These are phyloP conservation scores for Lasioglossum leucozonium DNA, from an alignment of 2,888 invertebrate genomes.

Conservation along the genomic window DNA sequence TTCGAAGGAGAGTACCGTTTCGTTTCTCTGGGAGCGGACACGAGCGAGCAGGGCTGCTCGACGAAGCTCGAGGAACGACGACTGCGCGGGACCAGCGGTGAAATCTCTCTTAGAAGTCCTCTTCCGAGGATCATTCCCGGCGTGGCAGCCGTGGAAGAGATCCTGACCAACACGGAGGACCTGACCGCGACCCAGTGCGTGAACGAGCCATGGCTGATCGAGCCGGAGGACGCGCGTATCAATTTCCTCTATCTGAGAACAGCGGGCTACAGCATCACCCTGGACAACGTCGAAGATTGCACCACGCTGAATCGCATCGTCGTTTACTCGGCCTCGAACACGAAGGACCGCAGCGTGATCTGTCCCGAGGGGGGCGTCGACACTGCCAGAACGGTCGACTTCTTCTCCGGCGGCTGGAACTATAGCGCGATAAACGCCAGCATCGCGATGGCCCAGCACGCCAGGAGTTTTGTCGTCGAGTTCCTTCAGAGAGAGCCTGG, in stretches of 20 bases:
- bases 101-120: constrained; percentile 89
- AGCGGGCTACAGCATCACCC: constrained; percentile 87
- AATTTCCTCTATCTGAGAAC: constrained; percentile 90
- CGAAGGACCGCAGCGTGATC: constrained; percentile 87
- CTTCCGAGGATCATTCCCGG: constrained; percentile 81
- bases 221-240: constrained; percentile 89
- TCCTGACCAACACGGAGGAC: constrained; percentile 77
- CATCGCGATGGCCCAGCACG: constrained; percentile 83
- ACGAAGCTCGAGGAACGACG: constrained; percentile 88
- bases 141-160: constrained; percentile 74
- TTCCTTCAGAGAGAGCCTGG: constrained; percentile 91
- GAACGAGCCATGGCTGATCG: constrained; percentile 92
- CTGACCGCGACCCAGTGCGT: constrained; percentile 86
- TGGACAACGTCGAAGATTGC: constrained; percentile 85
- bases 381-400: constrained; percentile 85
- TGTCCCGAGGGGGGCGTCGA: constrained; percentile 86
- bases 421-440: constrained; percentile 72
- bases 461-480: constrained; percentile 90
- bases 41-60: constrained; percentile 87
- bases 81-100: constrained; percentile 90
- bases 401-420: constrained; percentile 91
- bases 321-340: constrained; percentile 90
- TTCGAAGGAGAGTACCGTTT: constrained; percentile 91
- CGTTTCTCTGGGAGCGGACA: constrained; percentile 77
- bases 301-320: constrained; percentile 90